Evolutionary conservation across 2,888 invertebrate genomes (phyloP), one percentile per base, ranked within the genome.

Genomic region (Polyommatus iphigenia): DNA sequence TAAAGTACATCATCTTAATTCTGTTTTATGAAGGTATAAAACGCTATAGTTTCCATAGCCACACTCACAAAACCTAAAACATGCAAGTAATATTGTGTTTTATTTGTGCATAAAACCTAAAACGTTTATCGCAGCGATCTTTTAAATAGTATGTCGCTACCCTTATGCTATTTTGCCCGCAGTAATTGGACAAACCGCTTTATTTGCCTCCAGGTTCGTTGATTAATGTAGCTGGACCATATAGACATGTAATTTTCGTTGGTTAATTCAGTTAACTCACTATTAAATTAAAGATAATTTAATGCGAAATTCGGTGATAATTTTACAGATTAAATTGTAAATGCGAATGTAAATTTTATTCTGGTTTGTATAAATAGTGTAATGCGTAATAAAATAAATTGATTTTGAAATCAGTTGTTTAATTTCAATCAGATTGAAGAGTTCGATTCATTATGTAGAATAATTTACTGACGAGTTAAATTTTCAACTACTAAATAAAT

Each of bases 131-230:
- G 67, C 67, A 67, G 29, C 67, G 67, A 15, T 8, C n/a, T 24
- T 67, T 67, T 15, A 15, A 6, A 5, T 29, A 32, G 67, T 67
- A 13, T 67, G 67, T 67, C 29, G 24, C 62, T 67, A 67, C 67
- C 8, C 67, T 32, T 32, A 29, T 29, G 67, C 20, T 13, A 67
- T 67, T 20, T 67, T 32, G 29, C 15, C 6, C 6, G 5, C 67
- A 18, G 67, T 67, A 67, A 32, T 67, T 67, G 67, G 29, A 67
- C 67, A 32, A 32, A 67, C 29, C 67, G 18, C 67, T 59, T n/a
- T 67, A 67, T 67, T 67, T 67, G 67, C 67, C 67, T 32, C 29
- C 13, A 29, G 18, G 29, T 67, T 5, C 29, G 29, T 67, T 67
- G 29, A 67, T 67, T 62, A 62, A 62, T 62, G 24, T 62, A 62